A percentile compares a stretch with the other conserved stretches of the same genome.
Evolutionary conservation across 1,140 invertebrate species (phyloP).

Genomic region (Lycorma delicatula): DNA sequence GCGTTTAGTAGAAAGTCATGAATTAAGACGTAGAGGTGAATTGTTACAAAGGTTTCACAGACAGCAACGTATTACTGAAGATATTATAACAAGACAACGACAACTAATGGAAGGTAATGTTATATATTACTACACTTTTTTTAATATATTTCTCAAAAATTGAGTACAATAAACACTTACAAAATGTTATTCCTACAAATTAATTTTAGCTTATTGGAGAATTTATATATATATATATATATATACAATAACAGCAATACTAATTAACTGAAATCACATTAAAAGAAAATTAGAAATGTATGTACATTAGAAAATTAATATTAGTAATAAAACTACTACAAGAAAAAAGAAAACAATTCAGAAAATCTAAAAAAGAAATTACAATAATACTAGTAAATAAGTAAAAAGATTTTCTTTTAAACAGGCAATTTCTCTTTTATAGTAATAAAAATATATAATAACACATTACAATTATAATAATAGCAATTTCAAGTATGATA

Average conservation of each 20-base stretch:
- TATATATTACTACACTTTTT: neutral
- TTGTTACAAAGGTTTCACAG: slow-evolving; percentile 74
- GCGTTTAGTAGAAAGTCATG: slow-evolving; percentile 71
- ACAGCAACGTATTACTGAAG: slow-evolving; percentile 77
- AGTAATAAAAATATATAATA: no score
- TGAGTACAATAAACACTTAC: neutral
- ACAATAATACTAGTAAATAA: no score
- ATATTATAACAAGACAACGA: slow-evolving; percentile 82
- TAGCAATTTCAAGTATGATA: no score
- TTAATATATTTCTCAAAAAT: slow-evolving; percentile 2
- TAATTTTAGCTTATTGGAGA: neutral
- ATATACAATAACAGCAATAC: neutral
- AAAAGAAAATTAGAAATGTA: neutral
- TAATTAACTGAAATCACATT: neutral
- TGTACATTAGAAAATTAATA: no score
- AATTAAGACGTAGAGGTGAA: slow-evolving; percentile 72
- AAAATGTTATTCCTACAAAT: neutral
- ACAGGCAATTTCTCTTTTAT: no score
- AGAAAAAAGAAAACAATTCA: no score
- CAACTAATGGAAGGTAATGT: slow-evolving; percentile 70
- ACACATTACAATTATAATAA: no score
- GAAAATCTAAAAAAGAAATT: no score
- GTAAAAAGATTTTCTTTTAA: no score
- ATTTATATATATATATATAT: neutral
- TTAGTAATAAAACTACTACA: no score